Conservation (phyloP, 2,113 vertebrate species). For the Struthio camelus region DNA sequence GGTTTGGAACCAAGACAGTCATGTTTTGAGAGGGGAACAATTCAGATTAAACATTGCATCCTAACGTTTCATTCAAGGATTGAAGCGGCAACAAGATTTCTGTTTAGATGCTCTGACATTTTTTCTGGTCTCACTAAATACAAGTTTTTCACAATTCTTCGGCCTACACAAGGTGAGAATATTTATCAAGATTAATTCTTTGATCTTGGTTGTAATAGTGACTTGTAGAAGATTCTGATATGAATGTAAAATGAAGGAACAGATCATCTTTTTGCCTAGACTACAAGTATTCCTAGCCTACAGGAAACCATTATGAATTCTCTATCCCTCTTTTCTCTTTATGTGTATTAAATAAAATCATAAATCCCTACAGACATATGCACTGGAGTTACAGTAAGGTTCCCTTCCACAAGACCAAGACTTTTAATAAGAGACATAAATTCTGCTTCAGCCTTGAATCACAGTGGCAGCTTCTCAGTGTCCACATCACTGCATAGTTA, state of each 20-base stretch:
- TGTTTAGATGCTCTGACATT: neutral
- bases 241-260: slow-evolving; percentile 11
- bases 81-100: neutral
- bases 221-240: slow-evolving; percentile 24
- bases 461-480: neutral
- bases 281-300: slow-evolving; percentile 22
- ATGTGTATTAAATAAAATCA: slow-evolving; percentile 8
- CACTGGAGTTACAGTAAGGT: neutral
- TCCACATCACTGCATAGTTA: neutral
- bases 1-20: neutral
- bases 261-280: neutral
- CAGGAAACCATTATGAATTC: slow-evolving; percentile 12
- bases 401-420: slow-evolving; percentile 19
- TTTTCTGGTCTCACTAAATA: neutral
- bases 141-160: neutral
- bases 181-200: neutral
- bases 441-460: slow-evolving; percentile 23
- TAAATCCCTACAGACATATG: neutral
- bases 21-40: neutral
- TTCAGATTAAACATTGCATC: rapidly evolving
- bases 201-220: neutral
- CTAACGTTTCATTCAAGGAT: rapidly evolving
- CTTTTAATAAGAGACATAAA: slow-evolving; percentile 40
- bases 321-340: slow-evolving; percentile 16
- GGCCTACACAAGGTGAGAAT: neutral